A percentile compares a stretch with the other conserved stretches of the same genome.
Conservation (phyloP, 2,113 vertebrate genomes). For the Manacus vitellinus region DNA sequence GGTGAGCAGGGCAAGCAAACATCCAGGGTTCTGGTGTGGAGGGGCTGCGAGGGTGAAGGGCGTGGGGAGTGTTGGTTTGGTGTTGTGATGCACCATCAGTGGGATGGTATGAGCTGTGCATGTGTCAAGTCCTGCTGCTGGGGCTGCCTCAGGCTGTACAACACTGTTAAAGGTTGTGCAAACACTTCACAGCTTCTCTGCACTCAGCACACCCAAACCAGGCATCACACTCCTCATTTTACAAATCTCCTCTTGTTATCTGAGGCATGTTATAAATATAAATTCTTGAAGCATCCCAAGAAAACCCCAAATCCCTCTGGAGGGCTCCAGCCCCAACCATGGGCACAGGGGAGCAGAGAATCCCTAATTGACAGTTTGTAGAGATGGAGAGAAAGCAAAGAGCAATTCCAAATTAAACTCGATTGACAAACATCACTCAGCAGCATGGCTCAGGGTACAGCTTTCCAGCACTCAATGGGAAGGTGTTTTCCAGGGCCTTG, state of each 20-base stretch:
- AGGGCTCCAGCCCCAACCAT: neutral
- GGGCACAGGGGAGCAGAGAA: neutral
- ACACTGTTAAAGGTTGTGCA: neutral
- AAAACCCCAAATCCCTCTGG: neutral
- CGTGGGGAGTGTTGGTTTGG: neutral
- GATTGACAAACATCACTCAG: too few species aligned
- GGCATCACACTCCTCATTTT: neutral
- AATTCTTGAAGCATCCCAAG: neutral
- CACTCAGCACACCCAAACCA: neutral
- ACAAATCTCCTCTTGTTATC: neutral
- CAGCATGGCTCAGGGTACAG: too few species aligned
- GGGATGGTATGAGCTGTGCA: neutral
- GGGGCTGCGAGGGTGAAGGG: neutral
- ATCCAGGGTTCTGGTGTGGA: neutral
- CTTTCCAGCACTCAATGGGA: too few species aligned
- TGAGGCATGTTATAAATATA: accelerated
- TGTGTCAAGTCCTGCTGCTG: neutral
- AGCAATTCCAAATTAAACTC: too few species aligned
- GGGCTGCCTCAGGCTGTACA: neutral
- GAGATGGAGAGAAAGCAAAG: too few species aligned
- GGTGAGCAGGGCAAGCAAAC: neutral
- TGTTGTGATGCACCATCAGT: neutral
- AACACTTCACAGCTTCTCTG: neutral
- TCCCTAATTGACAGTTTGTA: too few species aligned
- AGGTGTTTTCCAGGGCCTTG: too few species aligned